Conservation (phyloP, 1,140 invertebrate species). For the Anthonomus grandis region DNA sequence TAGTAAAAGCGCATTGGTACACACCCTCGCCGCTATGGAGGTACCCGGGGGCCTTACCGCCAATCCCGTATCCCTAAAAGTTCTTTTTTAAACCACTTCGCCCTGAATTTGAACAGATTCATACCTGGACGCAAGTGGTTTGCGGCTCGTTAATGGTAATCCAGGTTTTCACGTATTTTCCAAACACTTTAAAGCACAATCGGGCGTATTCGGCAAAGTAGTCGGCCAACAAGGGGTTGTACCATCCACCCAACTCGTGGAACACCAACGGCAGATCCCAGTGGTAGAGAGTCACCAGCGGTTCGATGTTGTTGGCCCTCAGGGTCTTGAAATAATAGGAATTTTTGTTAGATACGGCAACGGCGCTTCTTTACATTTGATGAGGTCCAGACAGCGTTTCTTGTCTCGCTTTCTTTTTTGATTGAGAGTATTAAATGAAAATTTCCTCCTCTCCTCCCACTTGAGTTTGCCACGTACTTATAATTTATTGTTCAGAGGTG, state of each 20-base stretch:
- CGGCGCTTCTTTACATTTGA: too few species aligned
- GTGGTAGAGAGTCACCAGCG: conserved; percentile 55
- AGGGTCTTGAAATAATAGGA: conserved; percentile 55
- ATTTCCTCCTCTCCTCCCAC: too few species aligned
- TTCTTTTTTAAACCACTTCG: not conserved
- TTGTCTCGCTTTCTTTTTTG: too few species aligned
- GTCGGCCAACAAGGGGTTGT: conserved; percentile 28
- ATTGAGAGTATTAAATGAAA: too few species aligned
- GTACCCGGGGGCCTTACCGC: conserved; percentile 23
- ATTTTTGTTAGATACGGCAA: not conserved
- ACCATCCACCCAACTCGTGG: conserved; percentile 43
- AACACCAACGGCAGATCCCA: conserved; percentile 42
- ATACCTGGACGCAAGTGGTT: conserved; percentile 15
- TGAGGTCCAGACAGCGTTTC: too few species aligned
- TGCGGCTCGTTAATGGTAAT: conserved; percentile 46
- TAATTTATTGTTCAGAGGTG: too few species aligned
- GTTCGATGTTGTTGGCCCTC: conserved; percentile 57
- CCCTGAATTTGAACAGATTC: conserved; percentile 12
- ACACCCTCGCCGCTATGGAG: conserved; percentile 48
- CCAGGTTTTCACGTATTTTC: conserved; percentile 32
- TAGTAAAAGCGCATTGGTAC: conserved; percentile 56
- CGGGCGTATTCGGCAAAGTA: conserved; percentile 44
- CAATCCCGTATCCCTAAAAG: conserved; percentile 25
- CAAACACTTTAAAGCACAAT: conserved; percentile 29
- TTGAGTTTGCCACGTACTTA: too few species aligned